Evolutionary conservation across 2,113 vertebrate species (phyloP).

Genomic region (Periophthalmodon schlosseri): DNA sequence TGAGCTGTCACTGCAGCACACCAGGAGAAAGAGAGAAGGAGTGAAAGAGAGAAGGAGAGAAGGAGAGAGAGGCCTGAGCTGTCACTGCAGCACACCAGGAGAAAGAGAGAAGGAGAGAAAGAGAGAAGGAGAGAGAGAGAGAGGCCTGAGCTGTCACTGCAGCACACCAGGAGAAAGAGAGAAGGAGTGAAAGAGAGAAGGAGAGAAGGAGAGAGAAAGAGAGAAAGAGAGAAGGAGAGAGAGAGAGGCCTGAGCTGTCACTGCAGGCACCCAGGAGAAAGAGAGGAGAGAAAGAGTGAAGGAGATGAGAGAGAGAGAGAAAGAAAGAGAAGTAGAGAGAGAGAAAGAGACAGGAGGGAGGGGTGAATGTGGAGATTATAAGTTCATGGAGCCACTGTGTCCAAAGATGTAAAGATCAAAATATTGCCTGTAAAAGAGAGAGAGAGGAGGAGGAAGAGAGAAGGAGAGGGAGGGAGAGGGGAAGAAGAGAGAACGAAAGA

Average conservation of each 20-base stretch:
- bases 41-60: too few species aligned
- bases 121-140: not conserved
- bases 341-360: not conserved
- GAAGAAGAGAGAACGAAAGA: not conserved
- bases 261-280: too few species aligned
- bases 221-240: too few species aligned
- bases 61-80: slow-evolving; percentile 43
- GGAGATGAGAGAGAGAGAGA: not conserved
- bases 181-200: too few species aligned
- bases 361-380: not conserved
- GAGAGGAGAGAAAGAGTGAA: not conserved
- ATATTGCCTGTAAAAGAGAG: not conserved
- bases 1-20: too few species aligned
- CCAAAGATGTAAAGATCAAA: not conserved
- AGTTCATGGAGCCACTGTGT: slow-evolving; percentile 1
- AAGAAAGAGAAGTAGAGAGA: not conserved
- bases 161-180: slow-evolving; percentile 40
- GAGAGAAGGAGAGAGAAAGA: too few species aligned
- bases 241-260: too few species aligned
- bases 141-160: too few species aligned
- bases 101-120: slow-evolving; percentile 28
- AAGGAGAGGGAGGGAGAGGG: not conserved
- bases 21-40: too few species aligned
- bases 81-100: too few species aligned
- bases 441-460: not conserved